Percentiles rank a stretch among this genome's conserved stretches.
Evolutionary conservation across 2,888 invertebrate species (phyloP).

Genomic region (Coelinius sp.): DNA sequence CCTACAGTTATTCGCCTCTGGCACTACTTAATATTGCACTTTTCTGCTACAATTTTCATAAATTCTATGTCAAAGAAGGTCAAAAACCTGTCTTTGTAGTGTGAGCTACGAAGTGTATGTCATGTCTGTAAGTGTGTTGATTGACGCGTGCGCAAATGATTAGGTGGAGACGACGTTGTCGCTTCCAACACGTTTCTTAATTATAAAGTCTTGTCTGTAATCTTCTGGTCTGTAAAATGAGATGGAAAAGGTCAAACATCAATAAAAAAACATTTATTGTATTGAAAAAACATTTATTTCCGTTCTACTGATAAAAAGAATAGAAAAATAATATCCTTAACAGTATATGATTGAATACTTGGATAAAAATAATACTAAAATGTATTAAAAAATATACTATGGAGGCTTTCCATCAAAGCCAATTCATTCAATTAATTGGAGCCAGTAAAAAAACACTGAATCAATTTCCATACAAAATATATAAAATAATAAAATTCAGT

Average conservation of each 20-base stretch:
- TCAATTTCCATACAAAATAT: background rate
- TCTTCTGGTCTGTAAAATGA: background rate
- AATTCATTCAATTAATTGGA: background rate
- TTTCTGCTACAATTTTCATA: no score
- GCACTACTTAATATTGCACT: no score
- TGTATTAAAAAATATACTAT: background rate
- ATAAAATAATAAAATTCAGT: background rate
- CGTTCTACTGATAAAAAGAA: background rate
- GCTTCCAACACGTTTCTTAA: background rate
- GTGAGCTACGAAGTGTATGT: no score
- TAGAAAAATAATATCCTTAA: background rate
- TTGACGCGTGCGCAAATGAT: no score
- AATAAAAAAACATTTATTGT: background rate
- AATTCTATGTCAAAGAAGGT: no score
- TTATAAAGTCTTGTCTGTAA: background rate
- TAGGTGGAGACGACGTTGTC: no score
- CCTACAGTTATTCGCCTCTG: no score
- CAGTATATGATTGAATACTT: background rate
- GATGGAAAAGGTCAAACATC: background rate
- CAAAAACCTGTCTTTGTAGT: no score
- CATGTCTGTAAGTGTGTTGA: no score
- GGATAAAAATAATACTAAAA: background rate
- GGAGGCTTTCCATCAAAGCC: background rate
- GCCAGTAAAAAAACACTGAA: background rate
- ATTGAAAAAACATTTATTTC: background rate